Base-by-base conservation (phyloP, 2,888 invertebrate species). In the Nasonovia ribisnigri region DNA sequence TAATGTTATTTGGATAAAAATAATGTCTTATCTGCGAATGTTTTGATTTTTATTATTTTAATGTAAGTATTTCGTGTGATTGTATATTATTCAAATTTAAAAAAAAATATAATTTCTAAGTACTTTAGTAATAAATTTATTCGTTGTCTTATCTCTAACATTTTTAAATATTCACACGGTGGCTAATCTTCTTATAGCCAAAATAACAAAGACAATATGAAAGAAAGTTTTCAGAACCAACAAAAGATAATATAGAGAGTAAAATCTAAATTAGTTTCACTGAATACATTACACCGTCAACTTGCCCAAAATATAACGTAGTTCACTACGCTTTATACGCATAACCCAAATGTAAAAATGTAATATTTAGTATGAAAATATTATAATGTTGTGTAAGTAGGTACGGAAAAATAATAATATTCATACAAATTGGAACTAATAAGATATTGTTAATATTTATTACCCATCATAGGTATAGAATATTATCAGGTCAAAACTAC, bases 81-180 rank as follows among this genome's bases (percentile, higher is more conserved):
- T 43, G 16, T 46, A 43, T 86, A 67, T 90, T 90, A 67, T 90
- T 90, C 3, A 67, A 90, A 90, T 90, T 77, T 8, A 36, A 77
- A 60, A n/a, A 60, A 60, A 60, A 67, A 67, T n/a, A 77, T 77
- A 77, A 67, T 77, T 42, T 77, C 77, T 36, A 36, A 77, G 77
- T 77, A 77, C 36, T 77, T 77, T 36, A 8, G 20, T 36, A 77
- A 36, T 77, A 20, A 77, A 77, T 77, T 77, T 77, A 8, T 48
- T 88, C 60, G 42, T 43, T n/a, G 77, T 88, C 51, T 92, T 88
- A 88, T 77, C 88, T 29, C 29, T n/a, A 42, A 42, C 46, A 5
- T 92, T 92, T 92, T 92, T 60, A 92, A 92, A 92, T 92, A 92
- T 92, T 92, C 88, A 92, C 67, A 67, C 88, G 48, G n/a, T 54